Evolutionary conservation across 2,888 invertebrate genomes (phyloP), one percentile per base, ranked within the genome.

Genomic region (Drosophila atripex): DNA sequence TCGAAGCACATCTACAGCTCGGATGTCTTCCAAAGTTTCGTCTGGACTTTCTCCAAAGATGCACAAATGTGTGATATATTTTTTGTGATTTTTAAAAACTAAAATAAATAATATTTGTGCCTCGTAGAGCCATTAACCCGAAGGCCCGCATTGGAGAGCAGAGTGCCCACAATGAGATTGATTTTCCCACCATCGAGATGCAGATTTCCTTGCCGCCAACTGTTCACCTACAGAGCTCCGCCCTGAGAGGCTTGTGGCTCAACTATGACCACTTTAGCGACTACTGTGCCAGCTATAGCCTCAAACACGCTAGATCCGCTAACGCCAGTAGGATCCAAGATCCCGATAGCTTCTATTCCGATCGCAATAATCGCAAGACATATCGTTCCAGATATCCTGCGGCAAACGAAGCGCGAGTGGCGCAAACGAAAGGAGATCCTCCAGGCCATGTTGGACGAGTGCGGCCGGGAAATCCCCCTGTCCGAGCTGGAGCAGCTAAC

Each of bases 261-360:
- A 92, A 90, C 66, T 93, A 93, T 76, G 93, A 93, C 77, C 93
- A 93, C 77, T 90, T 93, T 43, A 93, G 93, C 73, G 93, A 93
- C 76, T 90, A 91, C 30, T 92, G 92, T 71, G 78, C 77, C 14
- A 91, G 90, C 64, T 91, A 79, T 57, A 71, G 76, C 43, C 72
- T 90, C 3, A 88, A 85, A 12, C 85, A 79, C 54, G 73, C 84
- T 2, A 78, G 80, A 21, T 84, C 82, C 0, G 76, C 79, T 6
- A 78, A 86, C 58, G 84, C 88, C 28, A 90, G 90, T 90, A 68
- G 63, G 76, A 54, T 41, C 9, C 4, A 4, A 4, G 4, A 3
- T 4, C 4, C 21, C 21, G 25, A 25, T 25, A 25, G 25, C 7
- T 25, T 6, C 1, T 25, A 7, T 25, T 7, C 2, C 28, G 12